phyloP scores from a whole-genome alignment of 1,140 invertebrate genomes.

The Saccostrea echinata region DNA sequence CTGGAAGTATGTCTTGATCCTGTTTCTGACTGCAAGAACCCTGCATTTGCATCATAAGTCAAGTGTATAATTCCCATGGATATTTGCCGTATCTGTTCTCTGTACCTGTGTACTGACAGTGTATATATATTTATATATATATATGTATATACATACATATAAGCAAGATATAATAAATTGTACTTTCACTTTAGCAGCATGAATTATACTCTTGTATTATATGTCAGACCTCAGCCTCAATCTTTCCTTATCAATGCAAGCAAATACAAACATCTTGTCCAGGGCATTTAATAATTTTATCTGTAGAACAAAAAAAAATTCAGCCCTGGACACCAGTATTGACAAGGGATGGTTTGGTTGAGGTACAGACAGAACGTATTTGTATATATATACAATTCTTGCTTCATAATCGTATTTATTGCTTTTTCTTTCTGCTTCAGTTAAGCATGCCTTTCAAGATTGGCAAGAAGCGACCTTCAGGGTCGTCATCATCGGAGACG shows the following conservation, averaged over 20 bases:
- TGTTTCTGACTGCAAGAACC: not conserved
- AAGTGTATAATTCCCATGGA: not conserved
- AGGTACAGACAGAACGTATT: not conserved
- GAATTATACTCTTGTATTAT: not conserved
- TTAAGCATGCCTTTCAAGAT: slow-evolving; percentile 54
- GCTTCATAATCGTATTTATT: slow-evolving; percentile 17
- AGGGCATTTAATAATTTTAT: too few relatives aligned
- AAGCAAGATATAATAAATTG: not conserved
- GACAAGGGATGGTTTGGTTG: not conserved
- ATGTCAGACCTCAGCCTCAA: not conserved
- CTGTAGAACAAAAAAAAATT: too few relatives aligned
- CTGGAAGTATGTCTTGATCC: not conserved
- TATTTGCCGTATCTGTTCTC: not conserved
- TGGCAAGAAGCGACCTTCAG: slow-evolving; percentile 43
- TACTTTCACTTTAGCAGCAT: not conserved
- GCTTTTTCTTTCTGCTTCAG: slow-evolving; percentile 38
- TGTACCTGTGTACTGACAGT: not conserved
- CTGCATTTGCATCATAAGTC: not conserved
- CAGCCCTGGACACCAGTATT: not conserved
- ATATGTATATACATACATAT: not conserved
- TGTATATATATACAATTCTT: not conserved
- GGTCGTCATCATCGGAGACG: slow-evolving; percentile 14
- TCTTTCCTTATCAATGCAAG: not conserved
- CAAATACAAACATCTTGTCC: not conserved
- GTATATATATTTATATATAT: not conserved